Evolutionary conservation across 2,797 vertebrate species (phyloP), one percentile per base, ranked within the genome.

Genomic region (Heterohyrax brucei): DNA sequence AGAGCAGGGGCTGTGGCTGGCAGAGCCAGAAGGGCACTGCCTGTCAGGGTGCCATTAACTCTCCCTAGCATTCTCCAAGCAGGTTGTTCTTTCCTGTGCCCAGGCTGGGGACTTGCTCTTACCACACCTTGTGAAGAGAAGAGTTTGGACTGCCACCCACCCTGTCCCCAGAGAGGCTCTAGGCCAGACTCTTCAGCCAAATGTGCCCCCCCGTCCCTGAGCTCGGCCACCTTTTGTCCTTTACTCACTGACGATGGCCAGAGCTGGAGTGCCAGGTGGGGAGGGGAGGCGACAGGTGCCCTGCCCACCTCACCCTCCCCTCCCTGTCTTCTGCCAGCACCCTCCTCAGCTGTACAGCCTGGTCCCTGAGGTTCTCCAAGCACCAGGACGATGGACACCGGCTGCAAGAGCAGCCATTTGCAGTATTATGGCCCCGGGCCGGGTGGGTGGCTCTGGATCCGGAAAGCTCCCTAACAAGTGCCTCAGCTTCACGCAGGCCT

Each of bases 161-260:
- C 28, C 73, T 24, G 33, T 73, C 10, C 13, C 59, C 7, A 13
- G 53, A 76, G 88, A 66, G 91, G 90, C 62, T 53, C n/a, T 84
- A 24, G 12, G 80, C 39, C 77, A 78, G 30, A 83, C 93, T 95
- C 97, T 94, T 97, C 95, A 95, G 97, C 97, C 97, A 98, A 98
- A 97, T 66, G 56, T 44, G 87, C 22, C 81, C 46, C 16, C 14
- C 66, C 26, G 0, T 10, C 46, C 44, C 48, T 18, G 3, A 24
- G 53, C 81, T 19, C 0, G 30, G 78, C 73, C 81, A n/a, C 19
- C 44, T 61, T 33, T 46, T 56, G 2, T 76, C 90, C 24, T 85
- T 8, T 44, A 59, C 14, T 53, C 56, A 16, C 53, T 7, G 19
- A 85, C 78, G 76, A 9, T 3, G 68, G 73, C 48, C 1, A n/a